phyloP scores from a whole-genome alignment of 2,888 invertebrate species.

The Caradrina clavipalpis region DNA sequence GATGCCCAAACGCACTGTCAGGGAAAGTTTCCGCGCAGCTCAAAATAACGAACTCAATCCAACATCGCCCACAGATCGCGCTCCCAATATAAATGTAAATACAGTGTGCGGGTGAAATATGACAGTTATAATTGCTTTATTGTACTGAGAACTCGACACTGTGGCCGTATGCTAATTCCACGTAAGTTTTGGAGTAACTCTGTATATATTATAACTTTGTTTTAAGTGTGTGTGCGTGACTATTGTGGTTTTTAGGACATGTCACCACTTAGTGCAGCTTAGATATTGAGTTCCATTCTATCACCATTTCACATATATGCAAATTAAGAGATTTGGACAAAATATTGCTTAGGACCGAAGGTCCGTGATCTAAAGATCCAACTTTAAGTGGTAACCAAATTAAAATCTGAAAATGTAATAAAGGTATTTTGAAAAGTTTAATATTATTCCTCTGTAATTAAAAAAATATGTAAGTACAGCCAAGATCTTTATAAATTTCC shows the following conservation, averaged over 20 bases:
- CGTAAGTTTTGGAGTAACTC: conserved; percentile 61
- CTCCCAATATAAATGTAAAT: conserved; percentile 90
- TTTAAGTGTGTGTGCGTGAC: conserved; percentile 27
- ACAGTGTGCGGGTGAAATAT: conserved; percentile 85
- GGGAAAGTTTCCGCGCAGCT: conserved; percentile 52
- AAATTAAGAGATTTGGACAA: too few species aligned
- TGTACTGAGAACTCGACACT: conserved; percentile 79
- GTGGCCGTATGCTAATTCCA: conserved; percentile 79
- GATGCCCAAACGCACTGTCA: not conserved
- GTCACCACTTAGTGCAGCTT: conserved; percentile 38
- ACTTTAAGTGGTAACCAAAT: too few species aligned
- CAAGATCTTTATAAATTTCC: too few species aligned
- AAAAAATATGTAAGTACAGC: too few species aligned
- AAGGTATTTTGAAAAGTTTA: too few species aligned
- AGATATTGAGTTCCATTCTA: not conserved
- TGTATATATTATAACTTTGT: conserved; percentile 62
- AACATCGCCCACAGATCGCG: conserved; percentile 50
- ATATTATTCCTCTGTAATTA: too few species aligned
- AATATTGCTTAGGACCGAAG: too few species aligned
- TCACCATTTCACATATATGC: not conserved
- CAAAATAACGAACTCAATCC: conserved; percentile 60
- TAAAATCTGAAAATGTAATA: too few species aligned
- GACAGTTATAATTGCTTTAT: conserved; percentile 90
- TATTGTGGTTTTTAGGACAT: conserved; percentile 43
- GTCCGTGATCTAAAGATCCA: too few species aligned